Percentiles rank a stretch among this genome's conserved stretches.
Evolutionary conservation across 2,888 invertebrate genomes (phyloP).

Genomic region (Orchesellides sinensis): DNA sequence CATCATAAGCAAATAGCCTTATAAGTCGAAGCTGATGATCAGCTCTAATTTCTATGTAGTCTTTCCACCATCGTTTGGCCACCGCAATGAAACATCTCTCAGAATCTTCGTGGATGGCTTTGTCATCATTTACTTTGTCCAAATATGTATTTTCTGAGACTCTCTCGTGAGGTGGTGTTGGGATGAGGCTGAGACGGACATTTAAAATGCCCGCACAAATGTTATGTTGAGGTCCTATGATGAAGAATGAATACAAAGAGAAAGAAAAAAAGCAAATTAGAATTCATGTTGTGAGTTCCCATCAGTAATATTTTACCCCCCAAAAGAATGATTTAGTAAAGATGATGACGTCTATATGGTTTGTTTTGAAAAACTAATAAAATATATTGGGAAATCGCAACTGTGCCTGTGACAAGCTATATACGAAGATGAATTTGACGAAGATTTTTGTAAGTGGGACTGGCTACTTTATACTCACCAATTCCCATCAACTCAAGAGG

Average conservation of each 20-base stretch:
- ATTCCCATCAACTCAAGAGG: conserved; percentile 69
- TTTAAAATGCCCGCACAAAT: conserved; percentile 59
- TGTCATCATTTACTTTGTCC: conserved; percentile 55
- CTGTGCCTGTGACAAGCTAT: no score
- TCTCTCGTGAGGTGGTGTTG: conserved; percentile 52
- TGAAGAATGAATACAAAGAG: no score
- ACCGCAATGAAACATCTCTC: conserved; percentile 50
- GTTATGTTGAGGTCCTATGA: conserved; percentile 57
- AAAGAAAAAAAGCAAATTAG: conserved; percentile 15
- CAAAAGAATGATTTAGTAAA: conserved; percentile 33
- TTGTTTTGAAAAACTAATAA: no score
- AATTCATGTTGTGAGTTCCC: conserved; percentile 30
- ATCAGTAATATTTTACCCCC: conserved; percentile 41
- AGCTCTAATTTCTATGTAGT: conserved; percentile 66
- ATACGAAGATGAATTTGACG: no score
- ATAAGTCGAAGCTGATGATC: conserved; percentile 63
- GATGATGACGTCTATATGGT: conserved; percentile 3
- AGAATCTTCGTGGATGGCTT: conserved; percentile 48
- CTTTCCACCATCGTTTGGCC: conserved; percentile 67
- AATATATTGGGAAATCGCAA: no score
- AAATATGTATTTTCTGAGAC: conserved; percentile 56
- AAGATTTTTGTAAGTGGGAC: no score
- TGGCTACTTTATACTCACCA: conserved; percentile 51
- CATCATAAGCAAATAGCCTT: conserved; percentile 70
- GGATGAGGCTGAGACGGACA: conserved; percentile 51